Percentiles rank a stretch among this genome's conserved stretches.
These are phyloP conservation scores for Silurus aristotelis DNA, from an alignment of 2,797 vertebrate genomes.

Conservation along the genomic window DNA sequence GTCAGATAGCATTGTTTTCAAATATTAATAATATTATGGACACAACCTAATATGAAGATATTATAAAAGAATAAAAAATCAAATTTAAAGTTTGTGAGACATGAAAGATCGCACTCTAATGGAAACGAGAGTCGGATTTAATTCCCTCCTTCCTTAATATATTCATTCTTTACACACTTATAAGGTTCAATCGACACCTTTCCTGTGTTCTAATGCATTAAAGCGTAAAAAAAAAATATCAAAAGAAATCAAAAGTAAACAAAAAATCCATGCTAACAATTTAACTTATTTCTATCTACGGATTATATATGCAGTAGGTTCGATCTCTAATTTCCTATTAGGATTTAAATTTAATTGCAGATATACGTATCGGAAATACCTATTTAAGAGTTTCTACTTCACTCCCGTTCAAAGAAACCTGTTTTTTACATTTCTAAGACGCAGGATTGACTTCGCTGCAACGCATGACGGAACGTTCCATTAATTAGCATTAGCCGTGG, in stretches of 20 bases:
- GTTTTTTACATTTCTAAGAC: too few relatives aligned
- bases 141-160: neutral
- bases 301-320: too few relatives aligned
- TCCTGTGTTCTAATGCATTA: neutral
- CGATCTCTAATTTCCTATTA: too few relatives aligned
- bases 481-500: too few relatives aligned
- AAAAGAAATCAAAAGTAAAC: neutral
- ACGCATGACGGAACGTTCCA: too few relatives aligned
- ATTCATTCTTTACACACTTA: neutral
- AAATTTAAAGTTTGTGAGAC: neutral
- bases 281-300: too few relatives aligned
- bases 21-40: neutral
- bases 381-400: too few relatives aligned
- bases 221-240: neutral
- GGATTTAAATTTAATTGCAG: too few relatives aligned
- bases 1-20: neutral
- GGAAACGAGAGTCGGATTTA: neutral
- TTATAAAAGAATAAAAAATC: neutral
- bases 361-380: too few relatives aligned
- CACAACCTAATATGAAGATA: neutral
- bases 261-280: too few relatives aligned
- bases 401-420: too few relatives aligned
- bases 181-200: neutral
- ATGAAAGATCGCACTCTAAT: neutral
- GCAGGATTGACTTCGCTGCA: too few relatives aligned